Evolutionary conservation across 2,797 vertebrate species (phyloP), one percentile per base, ranked within the genome.

Genomic region (Mallotus villosus): DNA sequence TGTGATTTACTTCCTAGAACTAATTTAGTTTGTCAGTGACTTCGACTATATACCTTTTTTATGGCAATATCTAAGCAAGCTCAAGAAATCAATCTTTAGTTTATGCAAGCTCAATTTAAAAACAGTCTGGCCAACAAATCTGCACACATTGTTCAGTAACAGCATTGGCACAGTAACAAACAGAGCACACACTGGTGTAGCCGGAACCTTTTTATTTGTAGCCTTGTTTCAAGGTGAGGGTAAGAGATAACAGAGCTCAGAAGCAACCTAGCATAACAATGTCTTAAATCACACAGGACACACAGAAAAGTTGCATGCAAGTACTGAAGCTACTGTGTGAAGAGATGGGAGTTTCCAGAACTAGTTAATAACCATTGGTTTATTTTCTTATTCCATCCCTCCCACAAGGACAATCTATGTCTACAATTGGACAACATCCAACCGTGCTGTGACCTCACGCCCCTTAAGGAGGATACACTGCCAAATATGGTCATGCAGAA

Each of bases 171-270:
- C 4, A n/a, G n/a, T 29, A n/a, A n/a, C 16, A 55, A 17, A 55
- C 51, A 17, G 17, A n/a, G 17, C 4, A 55, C 2, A n/a, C 16
- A 55, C 51, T 17, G 17, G 2, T 2, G 6, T 6, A 17, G 7
- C 19, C 1, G 19, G 19, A 9, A n/a, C 51, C 5, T 4, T n/a
- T n/a, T 0, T n/a, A 17, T 55, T 8, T 55, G 51, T 17, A n/a
- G 51, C 51, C 51, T 55, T n/a, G 51, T n/a, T 55, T 55, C 51
- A 55, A 55, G 51, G 51, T 55, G 51, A 55, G 51, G 51, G 19
- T 17, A 55, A n/a, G 19, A 55, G 51, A 55, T 55, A 55, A n/a
- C 17, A 55, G 11, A 14, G 49, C 17, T 51, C 49, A 51, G 49
- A 19, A 51, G 16, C 12, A 51, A 16, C 3, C 14, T 51, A 51